These are phyloP conservation scores for Tragelaphus strepsiceros DNA, from an alignment of 2,113 vertebrate genomes.

Conservation along the genomic window DNA sequence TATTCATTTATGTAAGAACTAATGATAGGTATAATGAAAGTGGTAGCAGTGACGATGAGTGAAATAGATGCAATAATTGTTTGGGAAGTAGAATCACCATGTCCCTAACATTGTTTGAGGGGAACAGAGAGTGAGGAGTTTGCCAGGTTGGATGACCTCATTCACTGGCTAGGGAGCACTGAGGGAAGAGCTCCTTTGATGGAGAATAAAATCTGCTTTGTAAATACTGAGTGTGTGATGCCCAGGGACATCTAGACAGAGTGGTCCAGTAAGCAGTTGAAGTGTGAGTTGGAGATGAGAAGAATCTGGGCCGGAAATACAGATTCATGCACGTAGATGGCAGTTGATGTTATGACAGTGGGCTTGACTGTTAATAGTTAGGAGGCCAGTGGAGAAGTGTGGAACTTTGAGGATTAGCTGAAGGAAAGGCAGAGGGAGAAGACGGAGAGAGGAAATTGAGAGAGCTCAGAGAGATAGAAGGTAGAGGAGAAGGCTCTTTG, in stretches of 20 bases:
- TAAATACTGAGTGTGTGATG: not conserved
- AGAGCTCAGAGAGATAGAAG: not conserved
- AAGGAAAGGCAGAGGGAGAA: not conserved
- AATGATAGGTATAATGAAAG: not conserved
- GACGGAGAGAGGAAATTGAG: not conserved
- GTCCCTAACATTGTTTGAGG: not conserved
- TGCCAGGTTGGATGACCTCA: not conserved
- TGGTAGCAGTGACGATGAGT: not conserved
- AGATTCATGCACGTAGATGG: not conserved
- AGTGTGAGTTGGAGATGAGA: not conserved
- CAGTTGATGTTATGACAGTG: not conserved
- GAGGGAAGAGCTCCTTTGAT: not conserved
- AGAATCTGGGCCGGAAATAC: not conserved
- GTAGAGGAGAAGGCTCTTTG: not conserved
- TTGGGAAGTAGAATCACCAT: not conserved
- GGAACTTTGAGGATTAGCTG: not conserved
- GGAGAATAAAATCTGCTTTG: not conserved
- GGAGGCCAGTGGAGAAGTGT: not conserved
- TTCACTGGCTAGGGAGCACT: not conserved
- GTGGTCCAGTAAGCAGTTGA: not conserved
- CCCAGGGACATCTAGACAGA: not conserved
- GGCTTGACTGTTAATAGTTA: not conserved
- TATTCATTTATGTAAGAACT: not conserved
- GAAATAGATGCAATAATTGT: not conserved
- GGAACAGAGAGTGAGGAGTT: not conserved